Conservation (phyloP, 2,888 invertebrate species). For the Parnassius mnemosyne region DNA sequence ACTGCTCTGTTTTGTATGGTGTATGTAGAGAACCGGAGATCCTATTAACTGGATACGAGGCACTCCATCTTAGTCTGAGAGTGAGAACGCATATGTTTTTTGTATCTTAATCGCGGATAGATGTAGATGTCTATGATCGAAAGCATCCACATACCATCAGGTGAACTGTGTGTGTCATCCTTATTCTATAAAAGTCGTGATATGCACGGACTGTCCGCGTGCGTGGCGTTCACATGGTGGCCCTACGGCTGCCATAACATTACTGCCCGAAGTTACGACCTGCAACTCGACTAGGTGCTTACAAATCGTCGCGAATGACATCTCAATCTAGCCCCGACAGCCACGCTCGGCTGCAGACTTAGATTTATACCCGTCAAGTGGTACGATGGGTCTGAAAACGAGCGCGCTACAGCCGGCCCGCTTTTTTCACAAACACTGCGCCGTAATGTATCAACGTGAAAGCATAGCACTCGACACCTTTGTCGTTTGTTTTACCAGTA, state of each 20-base stretch:
- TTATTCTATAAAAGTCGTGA: no score
- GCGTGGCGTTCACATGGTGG: neutral
- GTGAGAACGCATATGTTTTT: no score
- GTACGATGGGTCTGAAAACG: slow-evolving; percentile 32
- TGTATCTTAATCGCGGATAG: no score
- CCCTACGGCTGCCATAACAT: slow-evolving; percentile 6
- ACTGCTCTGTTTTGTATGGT: no score
- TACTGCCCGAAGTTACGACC: slow-evolving; percentile 22
- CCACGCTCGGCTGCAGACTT: slow-evolving; percentile 27
- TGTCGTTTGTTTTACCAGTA: slow-evolving; percentile 17
- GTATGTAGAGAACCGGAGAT: no score
- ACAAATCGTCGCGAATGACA: slow-evolving; percentile 47
- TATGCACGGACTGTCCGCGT: slow-evolving; percentile 5
- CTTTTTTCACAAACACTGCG: slow-evolving; percentile 38
- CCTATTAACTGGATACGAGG: no score
- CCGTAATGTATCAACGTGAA: slow-evolving; percentile 33
- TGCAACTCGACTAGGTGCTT: slow-evolving; percentile 28
- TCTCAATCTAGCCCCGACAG: slow-evolving; percentile 47
- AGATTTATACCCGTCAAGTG: slow-evolving; percentile 41
- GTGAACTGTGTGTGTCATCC: no score
- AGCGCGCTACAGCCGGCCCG: slow-evolving; percentile 31
- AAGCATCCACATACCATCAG: no score
- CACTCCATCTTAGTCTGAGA: no score
- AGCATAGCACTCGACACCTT: slow-evolving; percentile 22
- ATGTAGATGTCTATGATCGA: no score